Evolutionary conservation across 2,113 vertebrate species (phyloP).

Genomic region (Oncorhynchus nerka): DNA sequence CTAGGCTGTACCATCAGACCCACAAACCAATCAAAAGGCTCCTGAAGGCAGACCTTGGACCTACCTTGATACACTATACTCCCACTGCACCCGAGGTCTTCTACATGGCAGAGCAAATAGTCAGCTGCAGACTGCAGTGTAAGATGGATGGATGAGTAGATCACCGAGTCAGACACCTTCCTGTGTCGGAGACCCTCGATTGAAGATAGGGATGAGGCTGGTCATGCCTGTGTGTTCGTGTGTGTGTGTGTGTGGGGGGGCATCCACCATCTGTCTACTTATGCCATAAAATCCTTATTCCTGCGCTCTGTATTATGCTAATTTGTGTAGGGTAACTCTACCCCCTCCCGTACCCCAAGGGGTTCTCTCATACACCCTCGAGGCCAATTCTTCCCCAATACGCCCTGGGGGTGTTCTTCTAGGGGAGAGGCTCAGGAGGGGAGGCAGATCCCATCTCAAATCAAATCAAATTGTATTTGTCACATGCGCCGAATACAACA

Average conservation of each 20-base stretch:
- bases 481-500: too few species aligned
- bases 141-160: too few species aligned
- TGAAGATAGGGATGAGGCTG: slow-evolving; percentile 19
- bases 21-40: too few species aligned
- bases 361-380: neutral
- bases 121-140: neutral
- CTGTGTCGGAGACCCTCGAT: slow-evolving; percentile 11
- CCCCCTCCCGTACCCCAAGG: neutral
- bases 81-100: too few species aligned
- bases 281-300: slow-evolving; percentile 19
- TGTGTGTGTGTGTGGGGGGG: too few species aligned
- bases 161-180: neutral
- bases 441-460: too few species aligned
- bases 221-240: neutral
- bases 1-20: too few species aligned
- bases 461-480: too few species aligned
- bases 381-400: neutral
- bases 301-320: slow-evolving; percentile 28
- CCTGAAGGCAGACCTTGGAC: neutral
- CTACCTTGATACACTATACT: too few species aligned
- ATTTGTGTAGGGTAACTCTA: neutral
- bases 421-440: too few species aligned
- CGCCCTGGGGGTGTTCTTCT: neutral
- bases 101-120: neutral
- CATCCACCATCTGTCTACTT: slow-evolving; percentile 34